Base-by-base conservation (phyloP, 2,888 invertebrate genomes). In the Disparrhopalites patrizii region DNA sequence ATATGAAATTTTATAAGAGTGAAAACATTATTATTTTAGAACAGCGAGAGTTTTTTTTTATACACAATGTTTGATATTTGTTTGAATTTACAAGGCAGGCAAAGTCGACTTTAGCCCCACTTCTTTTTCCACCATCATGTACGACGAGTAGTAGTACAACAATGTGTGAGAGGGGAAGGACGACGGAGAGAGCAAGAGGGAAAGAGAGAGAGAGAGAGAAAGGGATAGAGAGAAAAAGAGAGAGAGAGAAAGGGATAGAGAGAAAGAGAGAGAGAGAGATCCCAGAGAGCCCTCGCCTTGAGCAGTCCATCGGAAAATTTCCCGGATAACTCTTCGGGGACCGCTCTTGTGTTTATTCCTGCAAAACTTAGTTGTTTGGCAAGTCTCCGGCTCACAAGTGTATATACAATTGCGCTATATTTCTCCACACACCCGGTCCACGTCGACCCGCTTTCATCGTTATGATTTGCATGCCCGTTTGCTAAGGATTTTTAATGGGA, bases 291-390 rank as follows among this genome's bases (percentile, higher is more conserved):
- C 51, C 33, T 36, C 61, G 54, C 62, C 62, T 62, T 54, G 20
- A 54, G 62, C 62, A 62, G 51, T 58, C 43, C 58, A 58, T 58
- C 25, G 50, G 30, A 57, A 57, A 65, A 65, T 47, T n/a, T 65
- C 51, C 43, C 52, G 51, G 62, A 52, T 63, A 66, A 64, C 55
- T 64, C 67, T 62, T 62, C 36, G 50, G 67, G 62, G 67, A 65
- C 60, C 62, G 51, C 51, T 52, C 67, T 52, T n/a, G n/a, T 65
- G 54, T 62, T 62, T 62, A 54, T 62, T 62, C 54, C 62, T 62
- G 40, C 36, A 58, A 58, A 58, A 31, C 58, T 56, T 56, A 56
- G 38, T 56, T 56, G 56, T 56, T 56, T 56, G 56, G 38, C 23
- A 25, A 56, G 38, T 38, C 28, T 38, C 38, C 25, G 38, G 55